A percentile compares a stretch with the other conserved stretches of the same genome.
Evolutionary conservation across 1,140 invertebrate species (phyloP).

Genomic region (Globodera ellingtonae): DNA sequence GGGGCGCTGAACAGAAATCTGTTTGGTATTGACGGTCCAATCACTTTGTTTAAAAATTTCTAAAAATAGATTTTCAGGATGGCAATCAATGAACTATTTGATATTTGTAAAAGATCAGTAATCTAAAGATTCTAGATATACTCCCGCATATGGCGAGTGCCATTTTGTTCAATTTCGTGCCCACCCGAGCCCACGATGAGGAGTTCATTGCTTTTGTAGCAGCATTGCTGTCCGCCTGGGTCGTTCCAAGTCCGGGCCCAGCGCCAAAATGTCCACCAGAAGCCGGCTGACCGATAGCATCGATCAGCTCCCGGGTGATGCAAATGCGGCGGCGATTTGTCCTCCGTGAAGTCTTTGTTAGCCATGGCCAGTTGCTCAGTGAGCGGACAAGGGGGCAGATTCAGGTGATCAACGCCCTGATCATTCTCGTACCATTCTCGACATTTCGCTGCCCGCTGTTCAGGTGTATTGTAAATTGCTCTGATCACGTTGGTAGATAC

Average conservation of each 20-base stretch:
- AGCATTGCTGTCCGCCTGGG: not conserved
- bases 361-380: not conserved
- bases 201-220: not conserved
- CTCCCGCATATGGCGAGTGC: too few relatives aligned
- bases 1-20: too few relatives aligned
- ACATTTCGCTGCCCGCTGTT: not conserved
- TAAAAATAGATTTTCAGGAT: too few relatives aligned
- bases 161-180: too few relatives aligned
- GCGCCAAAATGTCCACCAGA: not conserved
- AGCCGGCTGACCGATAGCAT: not conserved
- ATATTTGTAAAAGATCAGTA: too few relatives aligned
- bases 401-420: not conserved
- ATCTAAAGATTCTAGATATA: too few relatives aligned
- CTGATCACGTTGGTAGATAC: not conserved
- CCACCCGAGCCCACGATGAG: not conserved
- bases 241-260: not conserved
- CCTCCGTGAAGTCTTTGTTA: not conserved
- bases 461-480: not conserved
- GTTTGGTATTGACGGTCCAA: too few relatives aligned
- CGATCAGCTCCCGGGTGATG: not conserved
- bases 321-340: not conserved
- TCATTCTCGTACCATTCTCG: not conserved
- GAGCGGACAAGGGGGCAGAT: not conserved
- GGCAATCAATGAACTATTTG: too few relatives aligned
- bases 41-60: too few relatives aligned